Percentiles rank a stretch among this genome's conserved stretches.
These are phyloP conservation scores for Astreopora myriophthalma DNA, from an alignment of 64 coral and sea anemone genomes.

Conservation along the genomic window DNA sequence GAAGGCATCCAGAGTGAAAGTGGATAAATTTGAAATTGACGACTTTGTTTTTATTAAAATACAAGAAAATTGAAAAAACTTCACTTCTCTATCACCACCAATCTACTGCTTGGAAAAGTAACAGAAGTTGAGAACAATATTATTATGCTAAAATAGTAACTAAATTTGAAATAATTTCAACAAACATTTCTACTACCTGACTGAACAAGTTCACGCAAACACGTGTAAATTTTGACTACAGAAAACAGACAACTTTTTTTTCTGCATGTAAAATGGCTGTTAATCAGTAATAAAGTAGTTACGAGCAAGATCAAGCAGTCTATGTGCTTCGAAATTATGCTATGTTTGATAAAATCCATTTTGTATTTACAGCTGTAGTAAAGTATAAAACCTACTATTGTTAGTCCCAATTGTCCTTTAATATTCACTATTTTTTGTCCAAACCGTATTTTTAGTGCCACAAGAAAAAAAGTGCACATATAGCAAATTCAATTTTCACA, in stretches of 20 bases:
- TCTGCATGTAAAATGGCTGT: not conserved
- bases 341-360: too few species aligned
- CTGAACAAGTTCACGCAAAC: not conserved
- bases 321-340: too few species aligned
- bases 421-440: too few species aligned
- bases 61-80: conserved; percentile 2
- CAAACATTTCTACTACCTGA: not conserved
- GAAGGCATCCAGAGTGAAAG: too few species aligned
- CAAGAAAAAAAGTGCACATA: too few species aligned
- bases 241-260: not conserved
- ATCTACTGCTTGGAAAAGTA: conserved; percentile 33
- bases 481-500: too few species aligned
- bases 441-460: too few species aligned
- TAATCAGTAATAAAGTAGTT: too few species aligned
- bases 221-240: not conserved
- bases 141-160: conserved; percentile 32
- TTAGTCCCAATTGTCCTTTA: too few species aligned
- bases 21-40: not conserved
- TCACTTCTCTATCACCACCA: conserved; percentile 34
- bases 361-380: too few species aligned
- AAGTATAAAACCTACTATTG: too few species aligned
- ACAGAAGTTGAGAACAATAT: not conserved
- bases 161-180: conserved; percentile 7
- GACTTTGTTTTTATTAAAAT: conserved; percentile 33
- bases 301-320: too few species aligned